Evolutionary conservation across 2,888 invertebrate species (phyloP), one percentile per base, ranked within the genome.

Genomic region (Bibio marci): DNA sequence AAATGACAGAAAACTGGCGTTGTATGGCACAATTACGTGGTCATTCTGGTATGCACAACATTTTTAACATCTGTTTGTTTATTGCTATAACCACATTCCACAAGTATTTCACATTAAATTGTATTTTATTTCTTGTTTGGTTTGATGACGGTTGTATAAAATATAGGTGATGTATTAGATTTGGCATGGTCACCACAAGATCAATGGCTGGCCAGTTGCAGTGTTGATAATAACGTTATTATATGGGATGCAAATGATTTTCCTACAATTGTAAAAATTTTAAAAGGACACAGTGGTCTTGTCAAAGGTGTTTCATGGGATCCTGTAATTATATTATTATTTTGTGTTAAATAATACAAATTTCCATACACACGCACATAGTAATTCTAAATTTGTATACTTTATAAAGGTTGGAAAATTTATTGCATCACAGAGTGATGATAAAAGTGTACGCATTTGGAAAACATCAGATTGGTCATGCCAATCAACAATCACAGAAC

Each of bases 301-400:
- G 95, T 97, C 3, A 95, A 97, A 65, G 98, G 98, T 7, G 83
- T 98, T 1, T 80, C 92, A 4, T 98, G 97, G 95, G 98, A 98
- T 65, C 98, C 98, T 2, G 85, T 35, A 25, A 35, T 7, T 33
- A 19, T 11, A n/a, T n/a, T n/a, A n/a, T n/a, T n/a, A n/a, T n/a
- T n/a, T n/a, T n/a, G n/a, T n/a, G n/a, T n/a, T n/a, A n/a, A n/a
- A n/a, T n/a, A n/a, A n/a, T n/a, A n/a, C n/a, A n/a, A n/a, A n/a
- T n/a, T n/a, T n/a, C n/a, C n/a, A n/a, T n/a, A n/a, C n/a, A n/a
- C n/a, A n/a, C n/a, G n/a, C n/a, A n/a, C n/a, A n/a, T n/a, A n/a
- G n/a, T n/a, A n/a, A n/a, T n/a, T n/a, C n/a, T n/a, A n/a, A n/a
- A n/a, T n/a, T n/a, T n/a, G n/a, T n/a, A n/a, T n/a, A n/a, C n/a